Percentiles rank a stretch among this genome's conserved stretches.
phyloP scores from a whole-genome alignment of 2,888 invertebrate species.

The Deilephila porcellus region DNA sequence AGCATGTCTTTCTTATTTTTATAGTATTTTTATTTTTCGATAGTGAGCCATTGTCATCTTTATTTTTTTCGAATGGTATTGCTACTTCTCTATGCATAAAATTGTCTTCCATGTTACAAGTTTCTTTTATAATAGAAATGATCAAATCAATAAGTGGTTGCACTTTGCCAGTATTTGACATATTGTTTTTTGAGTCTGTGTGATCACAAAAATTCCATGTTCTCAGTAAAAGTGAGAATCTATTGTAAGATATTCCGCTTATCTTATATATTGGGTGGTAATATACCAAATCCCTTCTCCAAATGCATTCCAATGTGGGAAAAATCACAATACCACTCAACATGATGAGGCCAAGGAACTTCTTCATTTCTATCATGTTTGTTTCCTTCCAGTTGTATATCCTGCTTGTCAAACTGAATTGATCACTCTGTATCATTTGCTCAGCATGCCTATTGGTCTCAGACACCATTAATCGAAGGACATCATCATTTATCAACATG shows the following conservation, averaged over 20 bases:
- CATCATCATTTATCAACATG: not conserved
- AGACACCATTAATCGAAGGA: not conserved
- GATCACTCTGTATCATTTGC: conserved; percentile 1
- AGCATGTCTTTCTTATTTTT: not conserved
- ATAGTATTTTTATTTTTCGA: conserved; percentile 1
- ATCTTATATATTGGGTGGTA: conserved; percentile 6
- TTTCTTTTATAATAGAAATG: conserved; percentile 6
- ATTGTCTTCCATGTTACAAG: conserved; percentile 3
- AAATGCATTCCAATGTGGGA: not conserved
- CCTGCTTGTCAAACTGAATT: conserved; percentile 1
- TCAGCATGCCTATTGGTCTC: not conserved
- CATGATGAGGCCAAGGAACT: not conserved
- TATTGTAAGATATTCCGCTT: not conserved
- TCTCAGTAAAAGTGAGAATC: not conserved
- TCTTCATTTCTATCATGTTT: conserved; percentile 6
- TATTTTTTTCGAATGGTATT: conserved; percentile 6
- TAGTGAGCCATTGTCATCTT: not conserved
- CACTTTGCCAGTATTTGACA: not conserved
- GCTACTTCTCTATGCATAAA: not conserved
- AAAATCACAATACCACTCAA: conserved; percentile 1
- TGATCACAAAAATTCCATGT: not conserved
- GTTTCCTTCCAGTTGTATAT: conserved; percentile 6
- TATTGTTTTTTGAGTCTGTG: not conserved
- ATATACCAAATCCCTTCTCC: not conserved
- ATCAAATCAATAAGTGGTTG: conserved; percentile 3